Conservation (phyloP, 2,797 vertebrate species). For the Notamacropus eugenii region DNA sequence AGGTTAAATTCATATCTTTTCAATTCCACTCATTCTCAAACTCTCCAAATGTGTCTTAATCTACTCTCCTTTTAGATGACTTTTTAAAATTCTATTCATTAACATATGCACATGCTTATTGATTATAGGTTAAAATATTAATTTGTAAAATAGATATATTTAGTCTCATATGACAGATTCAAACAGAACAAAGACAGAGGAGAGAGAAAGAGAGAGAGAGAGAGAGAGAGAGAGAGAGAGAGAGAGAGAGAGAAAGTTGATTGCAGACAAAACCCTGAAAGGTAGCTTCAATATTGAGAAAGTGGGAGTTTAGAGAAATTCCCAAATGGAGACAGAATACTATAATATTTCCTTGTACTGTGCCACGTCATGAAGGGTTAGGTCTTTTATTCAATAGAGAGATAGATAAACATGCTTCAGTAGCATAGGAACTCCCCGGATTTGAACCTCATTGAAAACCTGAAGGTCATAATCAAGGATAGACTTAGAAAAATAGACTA, state of each 20-base stretch:
- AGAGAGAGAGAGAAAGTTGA: not conserved
- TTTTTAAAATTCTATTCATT: not conserved
- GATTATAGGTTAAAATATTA: not conserved
- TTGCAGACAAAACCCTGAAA: not conserved
- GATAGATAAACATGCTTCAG: not conserved
- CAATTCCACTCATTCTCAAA: not conserved
- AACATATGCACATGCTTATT: not conserved
- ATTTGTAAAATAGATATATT: not conserved
- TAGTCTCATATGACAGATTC: not conserved
- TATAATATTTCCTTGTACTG: not conserved
- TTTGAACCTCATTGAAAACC: not conserved
- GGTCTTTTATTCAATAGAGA: not conserved
- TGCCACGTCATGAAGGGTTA: not conserved
- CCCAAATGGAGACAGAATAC: not conserved
- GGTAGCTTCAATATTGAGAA: not conserved
- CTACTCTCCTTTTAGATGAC: not conserved
- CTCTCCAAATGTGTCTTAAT: not conserved
- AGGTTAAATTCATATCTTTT: not conserved
- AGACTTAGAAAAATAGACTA: not conserved
- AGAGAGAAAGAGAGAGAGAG: not conserved
- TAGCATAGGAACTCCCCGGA: not conserved
- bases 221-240: not conserved
- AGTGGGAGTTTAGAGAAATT: not conserved
- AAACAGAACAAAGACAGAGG: not conserved
- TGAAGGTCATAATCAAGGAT: not conserved